These are phyloP conservation scores for Halocynthia roretzi DNA, from an alignment of 23 tunicate species.

Conservation along the genomic window DNA sequence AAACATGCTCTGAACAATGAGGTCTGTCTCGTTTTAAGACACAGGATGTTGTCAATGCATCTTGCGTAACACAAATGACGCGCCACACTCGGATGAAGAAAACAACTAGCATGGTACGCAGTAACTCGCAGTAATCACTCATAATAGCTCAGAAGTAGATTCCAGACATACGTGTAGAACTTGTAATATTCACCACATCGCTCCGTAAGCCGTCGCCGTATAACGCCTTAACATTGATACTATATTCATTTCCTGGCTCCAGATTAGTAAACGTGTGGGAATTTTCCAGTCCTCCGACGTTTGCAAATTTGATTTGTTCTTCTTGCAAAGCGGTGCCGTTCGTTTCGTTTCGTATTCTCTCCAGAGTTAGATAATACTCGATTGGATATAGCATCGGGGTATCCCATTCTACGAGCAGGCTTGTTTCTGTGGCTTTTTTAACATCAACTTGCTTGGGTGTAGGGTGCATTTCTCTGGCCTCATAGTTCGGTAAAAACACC, in stretches of 20 bases:
- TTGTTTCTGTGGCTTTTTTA: not conserved
- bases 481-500: too few species aligned
- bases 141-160: not conserved
- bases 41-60: too few species aligned
- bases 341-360: not conserved
- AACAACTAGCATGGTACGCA: too few species aligned
- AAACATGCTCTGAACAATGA: too few species aligned
- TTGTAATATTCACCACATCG: not conserved
- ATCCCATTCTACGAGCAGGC: not conserved
- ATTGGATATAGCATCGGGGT: not conserved
- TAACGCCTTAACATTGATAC: not conserved
- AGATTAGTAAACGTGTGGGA: not conserved
- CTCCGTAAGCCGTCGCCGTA: not conserved
- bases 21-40: too few species aligned
- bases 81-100: too few species aligned
- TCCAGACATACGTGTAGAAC: conserved; percentile 4
- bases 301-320: not conserved
- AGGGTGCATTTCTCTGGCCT: not conserved
- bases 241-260: conserved; percentile 8
- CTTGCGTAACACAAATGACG: too few species aligned
- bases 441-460: not conserved
- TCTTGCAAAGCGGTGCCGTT: not conserved
- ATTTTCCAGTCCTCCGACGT: too few species aligned
- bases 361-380: conserved; percentile 1
- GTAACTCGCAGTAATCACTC: too few species aligned